These are phyloP conservation scores for Mamestra configurata DNA, from an alignment of 1,140 invertebrate species.

Conservation along the genomic window DNA sequence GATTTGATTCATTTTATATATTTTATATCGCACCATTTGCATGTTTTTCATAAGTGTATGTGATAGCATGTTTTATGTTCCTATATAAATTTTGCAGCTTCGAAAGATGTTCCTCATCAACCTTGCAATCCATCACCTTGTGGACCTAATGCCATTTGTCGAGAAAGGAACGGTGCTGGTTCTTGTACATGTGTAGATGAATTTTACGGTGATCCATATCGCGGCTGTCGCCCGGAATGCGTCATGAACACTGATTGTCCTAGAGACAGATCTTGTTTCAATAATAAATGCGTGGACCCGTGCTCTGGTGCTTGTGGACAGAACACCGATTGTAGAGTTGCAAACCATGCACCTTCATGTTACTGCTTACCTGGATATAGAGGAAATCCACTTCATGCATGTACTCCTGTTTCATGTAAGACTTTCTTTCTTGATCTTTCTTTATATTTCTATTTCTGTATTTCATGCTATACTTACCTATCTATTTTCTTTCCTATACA, in stretches of 20 bases:
- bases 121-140: slow-evolving; percentile 95
- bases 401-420: slow-evolving; percentile 91
- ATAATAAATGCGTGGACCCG: slow-evolving; percentile 94
- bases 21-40: slow-evolving; percentile 49
- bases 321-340: slow-evolving; percentile 94
- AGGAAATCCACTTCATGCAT: slow-evolving; percentile 93
- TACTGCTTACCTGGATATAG: slow-evolving; percentile 92
- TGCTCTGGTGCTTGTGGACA: slow-evolving; percentile 94
- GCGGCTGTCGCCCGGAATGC: slow-evolving; percentile 94
- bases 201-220: slow-evolving; percentile 95
- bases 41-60: slow-evolving; percentile 47
- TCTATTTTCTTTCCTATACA: slow-evolving; percentile 73
- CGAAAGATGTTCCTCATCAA: slow-evolving; percentile 85
- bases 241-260: slow-evolving; percentile 94
- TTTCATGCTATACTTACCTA: slow-evolving; percentile 68
- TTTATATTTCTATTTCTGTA: slow-evolving; percentile 68
- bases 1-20: slow-evolving; percentile 59
- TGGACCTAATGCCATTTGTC: slow-evolving; percentile 94
- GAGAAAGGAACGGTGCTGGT: slow-evolving; percentile 92
- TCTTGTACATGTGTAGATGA: slow-evolving; percentile 94
- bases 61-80: slow-evolving; percentile 63
- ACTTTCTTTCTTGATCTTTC: slow-evolving; percentile 78
- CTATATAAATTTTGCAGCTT: slow-evolving; percentile 77
- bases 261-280: slow-evolving; percentile 92
- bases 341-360: slow-evolving; percentile 94